phyloP scores from a whole-genome alignment of 2,888 invertebrate species.

The Sisyra nigra region DNA sequence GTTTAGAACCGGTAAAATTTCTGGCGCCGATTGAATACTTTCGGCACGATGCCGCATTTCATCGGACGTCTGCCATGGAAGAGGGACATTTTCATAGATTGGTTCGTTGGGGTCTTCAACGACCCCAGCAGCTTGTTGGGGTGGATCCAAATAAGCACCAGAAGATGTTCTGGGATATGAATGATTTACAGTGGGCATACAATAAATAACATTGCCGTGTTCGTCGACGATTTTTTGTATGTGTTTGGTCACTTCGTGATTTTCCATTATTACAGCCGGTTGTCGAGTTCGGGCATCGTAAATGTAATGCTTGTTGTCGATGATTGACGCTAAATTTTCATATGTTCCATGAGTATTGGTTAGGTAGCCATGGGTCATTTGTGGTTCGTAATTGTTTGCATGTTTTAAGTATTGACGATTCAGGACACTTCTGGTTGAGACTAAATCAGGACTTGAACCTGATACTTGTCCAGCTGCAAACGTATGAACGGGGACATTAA shows the following conservation, averaged over 20 bases:
- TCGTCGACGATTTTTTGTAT: slow-evolving; percentile 45
- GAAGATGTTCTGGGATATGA: slow-evolving; percentile 22
- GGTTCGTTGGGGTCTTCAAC: slow-evolving; percentile 45
- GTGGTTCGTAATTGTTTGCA: slow-evolving; percentile 10
- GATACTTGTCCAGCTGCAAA: slow-evolving; percentile 33
- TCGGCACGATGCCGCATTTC: slow-evolving; percentile 36
- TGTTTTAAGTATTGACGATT: slow-evolving; percentile 26
- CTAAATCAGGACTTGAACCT: slow-evolving; percentile 63
- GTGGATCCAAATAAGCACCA: not conserved
- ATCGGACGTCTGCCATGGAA: slow-evolving; percentile 37
- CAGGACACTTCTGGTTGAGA: slow-evolving; percentile 51
- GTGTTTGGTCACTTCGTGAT: slow-evolving; percentile 39
- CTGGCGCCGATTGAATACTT: slow-evolving; percentile 56
- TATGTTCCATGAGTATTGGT: slow-evolving; percentile 50
- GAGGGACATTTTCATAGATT: slow-evolving; percentile 66
- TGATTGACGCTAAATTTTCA: slow-evolving; percentile 45
- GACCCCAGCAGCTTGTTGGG: slow-evolving; percentile 29
- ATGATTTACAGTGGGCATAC: slow-evolving; percentile 36
- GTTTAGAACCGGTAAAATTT: slow-evolving; percentile 25
- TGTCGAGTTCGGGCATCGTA: slow-evolving; percentile 20
- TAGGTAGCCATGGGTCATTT: slow-evolving; percentile 21
- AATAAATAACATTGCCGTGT: slow-evolving; percentile 44
- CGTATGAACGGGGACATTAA: slow-evolving; percentile 2
- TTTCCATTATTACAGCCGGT: slow-evolving; percentile 34
- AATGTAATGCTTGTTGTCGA: slow-evolving; percentile 23